These are phyloP conservation scores for Chroicocephalus ridibundus DNA, from an alignment of 2,113 vertebrate genomes.

Conservation along the genomic window DNA sequence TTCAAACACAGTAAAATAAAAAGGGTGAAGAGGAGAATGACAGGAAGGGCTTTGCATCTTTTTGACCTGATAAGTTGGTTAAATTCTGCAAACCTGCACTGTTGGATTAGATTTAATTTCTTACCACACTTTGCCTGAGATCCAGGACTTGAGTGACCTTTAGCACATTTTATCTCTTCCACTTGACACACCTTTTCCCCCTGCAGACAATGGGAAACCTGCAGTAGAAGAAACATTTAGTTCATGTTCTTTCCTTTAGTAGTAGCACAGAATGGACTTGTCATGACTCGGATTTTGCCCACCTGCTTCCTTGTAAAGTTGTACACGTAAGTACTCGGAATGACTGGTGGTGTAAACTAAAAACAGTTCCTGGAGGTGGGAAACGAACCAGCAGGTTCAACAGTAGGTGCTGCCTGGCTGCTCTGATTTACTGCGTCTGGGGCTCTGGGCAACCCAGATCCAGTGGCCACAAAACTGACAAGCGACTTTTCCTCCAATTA, in stretches of 20 bases:
- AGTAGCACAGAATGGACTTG: neutral
- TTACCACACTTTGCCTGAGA: neutral
- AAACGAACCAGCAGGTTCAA: neutral
- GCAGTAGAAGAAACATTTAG: neutral
- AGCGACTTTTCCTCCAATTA: neutral
- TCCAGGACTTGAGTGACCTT: neutral
- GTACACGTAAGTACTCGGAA: neutral
- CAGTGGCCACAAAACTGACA: neutral
- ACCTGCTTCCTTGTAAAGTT: neutral
- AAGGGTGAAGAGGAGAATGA: neutral
- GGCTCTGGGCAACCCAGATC: neutral
- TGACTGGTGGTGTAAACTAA: neutral
- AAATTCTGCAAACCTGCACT: constrained; percentile 72
- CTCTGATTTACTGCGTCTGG: neutral
- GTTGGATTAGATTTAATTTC: neutral
- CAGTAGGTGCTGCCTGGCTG: neutral
- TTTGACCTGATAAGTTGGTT: constrained; percentile 78
- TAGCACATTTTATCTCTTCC: neutral
- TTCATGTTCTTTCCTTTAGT: neutral
- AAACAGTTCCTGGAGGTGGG: neutral
- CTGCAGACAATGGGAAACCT: neutral
- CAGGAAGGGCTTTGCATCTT: neutral
- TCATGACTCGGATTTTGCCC: neutral
- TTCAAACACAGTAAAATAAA: neutral
- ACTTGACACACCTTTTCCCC: neutral